Evolutionary conservation across 2,888 invertebrate species (phyloP).

Genomic region (Pammene fasciana): DNA sequence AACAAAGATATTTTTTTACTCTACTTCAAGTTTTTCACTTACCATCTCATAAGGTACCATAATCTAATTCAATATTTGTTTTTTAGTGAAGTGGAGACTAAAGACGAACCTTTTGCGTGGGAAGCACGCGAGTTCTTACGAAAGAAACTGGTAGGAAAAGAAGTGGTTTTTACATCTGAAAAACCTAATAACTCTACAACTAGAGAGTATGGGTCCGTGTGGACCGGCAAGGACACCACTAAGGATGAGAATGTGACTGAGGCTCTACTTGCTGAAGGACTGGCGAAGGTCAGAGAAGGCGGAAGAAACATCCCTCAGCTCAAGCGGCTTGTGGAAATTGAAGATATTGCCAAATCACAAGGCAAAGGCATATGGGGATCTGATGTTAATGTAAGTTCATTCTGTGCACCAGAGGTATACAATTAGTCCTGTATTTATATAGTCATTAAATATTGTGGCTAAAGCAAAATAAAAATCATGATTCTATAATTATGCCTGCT

Average conservation of each 20-base stretch:
- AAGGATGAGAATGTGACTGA: constrained; percentile 95
- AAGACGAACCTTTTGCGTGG: constrained; percentile 98
- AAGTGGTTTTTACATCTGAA: constrained; percentile 93
- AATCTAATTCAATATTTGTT: constrained; percentile 23
- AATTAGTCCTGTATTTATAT: too few relatives aligned
- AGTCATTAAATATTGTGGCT: too few relatives aligned
- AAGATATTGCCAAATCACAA: constrained; percentile 94
- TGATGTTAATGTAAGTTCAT: constrained; percentile 62
- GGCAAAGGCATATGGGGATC: constrained; percentile 92
- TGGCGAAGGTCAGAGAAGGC: constrained; percentile 89
- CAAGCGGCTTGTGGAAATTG: constrained; percentile 89
- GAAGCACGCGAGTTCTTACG: constrained; percentile 97
- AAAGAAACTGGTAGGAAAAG: constrained; percentile 95
- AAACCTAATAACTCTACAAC: constrained; percentile 92
- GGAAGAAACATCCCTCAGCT: constrained; percentile 86
- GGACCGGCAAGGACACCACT: constrained; percentile 90
- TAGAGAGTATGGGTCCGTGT: constrained; percentile 93
- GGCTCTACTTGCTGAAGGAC: constrained; percentile 93
- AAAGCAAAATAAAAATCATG: too few relatives aligned
- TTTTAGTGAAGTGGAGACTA: constrained; percentile 86
- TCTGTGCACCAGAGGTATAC: too few relatives aligned
- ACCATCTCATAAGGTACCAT: not conserved
- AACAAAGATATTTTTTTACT: too few relatives aligned
- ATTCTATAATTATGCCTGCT: too few relatives aligned
- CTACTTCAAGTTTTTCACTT: too few relatives aligned